phyloP scores from a whole-genome alignment of 30 jellyfish, hydroid and myxozoan genomes.

The Pelagia noctiluca region DNA sequence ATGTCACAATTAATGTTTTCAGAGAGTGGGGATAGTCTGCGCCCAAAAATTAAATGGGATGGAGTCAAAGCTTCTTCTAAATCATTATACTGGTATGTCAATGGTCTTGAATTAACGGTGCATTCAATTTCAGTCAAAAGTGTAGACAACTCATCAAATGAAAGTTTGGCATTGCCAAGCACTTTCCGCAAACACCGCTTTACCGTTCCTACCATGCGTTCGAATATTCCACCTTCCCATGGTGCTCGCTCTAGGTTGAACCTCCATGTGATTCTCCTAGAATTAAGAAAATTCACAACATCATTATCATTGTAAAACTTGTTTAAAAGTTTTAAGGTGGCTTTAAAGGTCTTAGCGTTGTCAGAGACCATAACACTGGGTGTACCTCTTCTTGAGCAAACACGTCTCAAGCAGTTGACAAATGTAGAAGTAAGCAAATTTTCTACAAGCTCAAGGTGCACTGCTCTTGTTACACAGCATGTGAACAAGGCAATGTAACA shows the following conservation, averaged over 20 bases:
- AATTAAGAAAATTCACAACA: neutral
- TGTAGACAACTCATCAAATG: conserved; percentile 14
- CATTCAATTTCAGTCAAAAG: conserved; percentile 37
- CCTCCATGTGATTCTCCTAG: conserved; percentile 32
- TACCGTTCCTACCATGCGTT: conserved; percentile 36
- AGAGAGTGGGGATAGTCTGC: conserved; percentile 12
- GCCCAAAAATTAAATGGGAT: conserved; percentile 30
- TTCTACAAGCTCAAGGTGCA: conserved; percentile 6
- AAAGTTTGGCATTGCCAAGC: conserved; percentile 11
- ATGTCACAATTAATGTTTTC: conserved; percentile 5
- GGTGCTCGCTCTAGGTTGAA: conserved; percentile 40
- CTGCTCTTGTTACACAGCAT: conserved; percentile 21
- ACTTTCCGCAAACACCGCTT: conserved; percentile 37
- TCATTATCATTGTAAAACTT: neutral
- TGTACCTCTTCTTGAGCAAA: conserved; percentile 43
- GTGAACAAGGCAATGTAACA: neutral
- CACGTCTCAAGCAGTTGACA: conserved; percentile 21
- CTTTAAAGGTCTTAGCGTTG: conserved; percentile 50
- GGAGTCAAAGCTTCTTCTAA: conserved; percentile 21
- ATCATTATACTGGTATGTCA: neutral
- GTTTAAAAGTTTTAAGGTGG: neutral
- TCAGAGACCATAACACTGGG: conserved; percentile 24
- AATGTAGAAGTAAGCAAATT: conserved; percentile 8
- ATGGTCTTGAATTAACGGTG: conserved; percentile 34
- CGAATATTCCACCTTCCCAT: conserved; percentile 56